Evolutionary conservation across 2,113 vertebrate species (phyloP).

Genomic region (Macrotis lagotis): DNA sequence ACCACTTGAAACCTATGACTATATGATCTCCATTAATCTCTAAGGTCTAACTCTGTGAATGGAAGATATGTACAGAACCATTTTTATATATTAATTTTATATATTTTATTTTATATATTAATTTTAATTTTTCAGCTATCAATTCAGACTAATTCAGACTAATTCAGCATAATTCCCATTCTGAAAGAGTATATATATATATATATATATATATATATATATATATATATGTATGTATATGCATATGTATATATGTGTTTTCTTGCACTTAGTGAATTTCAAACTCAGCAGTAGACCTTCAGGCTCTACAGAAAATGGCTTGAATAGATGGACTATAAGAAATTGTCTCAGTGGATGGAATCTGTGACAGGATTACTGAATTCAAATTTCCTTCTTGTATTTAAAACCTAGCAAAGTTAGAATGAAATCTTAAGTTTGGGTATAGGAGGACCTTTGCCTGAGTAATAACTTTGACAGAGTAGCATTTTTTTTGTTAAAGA

Average conservation of each 20-base stretch:
- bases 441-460: not conserved
- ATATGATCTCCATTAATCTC: not conserved
- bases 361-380: constrained; percentile 2
- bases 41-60: not conserved
- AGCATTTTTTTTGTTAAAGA: not conserved
- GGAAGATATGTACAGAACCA: not conserved
- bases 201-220: no score
- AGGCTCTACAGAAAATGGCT: not conserved
- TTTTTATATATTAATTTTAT: constrained; percentile 15
- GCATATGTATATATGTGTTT: not conserved
- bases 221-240: no score
- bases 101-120: constrained; percentile 18
- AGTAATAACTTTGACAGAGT: not conserved
- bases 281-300: constrained; percentile 35
- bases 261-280: constrained; percentile 5
- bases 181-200: not conserved
- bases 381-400: constrained; percentile 17
- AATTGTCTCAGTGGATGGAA: not conserved
- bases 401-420: constrained; percentile 17
- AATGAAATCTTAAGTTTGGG: constrained; percentile 25
- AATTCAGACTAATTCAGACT: not conserved
- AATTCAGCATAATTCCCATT: constrained; percentile 7
- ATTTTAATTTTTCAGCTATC: not conserved
- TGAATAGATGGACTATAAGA: constrained; percentile 6
- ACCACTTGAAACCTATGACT: constrained; percentile 9